phyloP scores from a whole-genome alignment of 2,113 vertebrate genomes.

The Fukomys damarensis region DNA sequence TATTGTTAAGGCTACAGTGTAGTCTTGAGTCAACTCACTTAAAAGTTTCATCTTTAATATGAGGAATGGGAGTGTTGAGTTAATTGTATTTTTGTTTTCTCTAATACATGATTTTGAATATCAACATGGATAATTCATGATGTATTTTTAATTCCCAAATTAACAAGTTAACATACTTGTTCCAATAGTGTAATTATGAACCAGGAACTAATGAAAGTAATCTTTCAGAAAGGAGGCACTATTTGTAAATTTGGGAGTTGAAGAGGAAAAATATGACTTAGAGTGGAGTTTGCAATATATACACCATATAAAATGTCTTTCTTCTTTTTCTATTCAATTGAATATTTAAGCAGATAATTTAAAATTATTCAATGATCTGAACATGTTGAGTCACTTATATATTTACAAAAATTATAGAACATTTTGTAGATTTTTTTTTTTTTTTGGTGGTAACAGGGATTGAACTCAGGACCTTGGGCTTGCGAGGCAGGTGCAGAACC shows the following conservation, averaged over 20 bases:
- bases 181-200: neutral
- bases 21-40: neutral
- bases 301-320: neutral
- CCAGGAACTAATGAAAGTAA: neutral
- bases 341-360: neutral
- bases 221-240: neutral
- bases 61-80: neutral
- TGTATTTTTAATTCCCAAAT: neutral
- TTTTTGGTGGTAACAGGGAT: too few relatives aligned
- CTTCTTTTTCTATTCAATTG: neutral
- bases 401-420: neutral
- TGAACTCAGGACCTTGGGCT: too few relatives aligned
- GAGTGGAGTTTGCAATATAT: neutral
- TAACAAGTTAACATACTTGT: neutral
- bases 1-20: neutral
- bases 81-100: neutral
- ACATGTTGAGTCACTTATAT: neutral
- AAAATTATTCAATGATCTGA: neutral
- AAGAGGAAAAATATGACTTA: neutral
- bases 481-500: too few relatives aligned
- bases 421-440: neutral
- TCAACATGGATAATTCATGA: neutral
- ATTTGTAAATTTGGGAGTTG: neutral
- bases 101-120: slow-evolving; percentile 18
- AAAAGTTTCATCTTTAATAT: neutral